phyloP scores from a whole-genome alignment of 2,797 vertebrate genomes.

The Gadopsis marmoratus region DNA sequence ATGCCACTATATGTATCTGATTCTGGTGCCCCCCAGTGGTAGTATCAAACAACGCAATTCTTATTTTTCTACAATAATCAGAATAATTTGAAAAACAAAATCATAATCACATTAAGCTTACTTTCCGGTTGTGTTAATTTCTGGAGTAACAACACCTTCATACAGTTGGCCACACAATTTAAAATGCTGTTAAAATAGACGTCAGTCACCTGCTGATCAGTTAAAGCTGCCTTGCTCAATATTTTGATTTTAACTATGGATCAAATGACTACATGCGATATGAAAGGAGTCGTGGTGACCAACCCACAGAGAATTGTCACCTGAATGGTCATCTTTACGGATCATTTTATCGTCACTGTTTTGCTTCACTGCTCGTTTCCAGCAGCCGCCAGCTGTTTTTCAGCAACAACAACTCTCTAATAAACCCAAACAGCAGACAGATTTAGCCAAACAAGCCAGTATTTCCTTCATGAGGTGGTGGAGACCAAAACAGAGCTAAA shows the following conservation, averaged over 20 bases:
- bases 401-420: neutral
- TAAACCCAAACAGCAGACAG: neutral
- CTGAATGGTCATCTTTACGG: neutral
- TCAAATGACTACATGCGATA: no score
- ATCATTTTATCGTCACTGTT: neutral
- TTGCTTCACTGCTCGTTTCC: neutral
- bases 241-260: neutral
- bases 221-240: neutral
- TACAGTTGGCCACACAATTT: neutral
- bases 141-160: no score
- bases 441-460: neutral
- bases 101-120: no score
- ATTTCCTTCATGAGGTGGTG: neutral
- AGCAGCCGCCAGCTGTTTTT: neutral
- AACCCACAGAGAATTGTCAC: no score
- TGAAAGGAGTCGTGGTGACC: no score
- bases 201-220: neutral
- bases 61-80: neutral
- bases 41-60: neutral
- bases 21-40: neutral
- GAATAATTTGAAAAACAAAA: no score
- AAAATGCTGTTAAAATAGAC: neutral
- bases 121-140: no score
- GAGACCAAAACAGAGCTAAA: slow-evolving; percentile 13
- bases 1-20: neutral